Evolutionary conservation across 92 coral and sea anemone species (phyloP), one percentile per base, ranked within the genome.

Genomic region (Hydrozoanthus gracilis): DNA sequence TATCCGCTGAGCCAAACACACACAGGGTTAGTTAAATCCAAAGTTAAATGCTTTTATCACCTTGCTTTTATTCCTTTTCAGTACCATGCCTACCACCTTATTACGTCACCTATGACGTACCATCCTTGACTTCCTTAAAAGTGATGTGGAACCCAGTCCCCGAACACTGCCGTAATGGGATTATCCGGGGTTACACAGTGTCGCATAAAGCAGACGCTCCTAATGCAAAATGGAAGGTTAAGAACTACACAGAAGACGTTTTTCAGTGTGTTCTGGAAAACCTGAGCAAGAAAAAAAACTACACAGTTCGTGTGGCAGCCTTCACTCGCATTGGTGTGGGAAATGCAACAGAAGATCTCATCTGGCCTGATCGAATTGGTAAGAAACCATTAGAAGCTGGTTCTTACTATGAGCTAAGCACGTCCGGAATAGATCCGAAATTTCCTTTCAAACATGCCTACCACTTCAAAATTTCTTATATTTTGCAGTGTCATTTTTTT

Each of bases 271-370:
- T 85, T 58, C 86, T 95, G 56, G 87, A 80, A 16, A 89, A 88
- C 74, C 58, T 95, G 91, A 76, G 90, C 20, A 68, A 58, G 39
- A 79, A 89, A 15, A 80, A 87, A 17, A 95, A 95, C 79, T 91
- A 95, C 82, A 91, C 92, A 14, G 68, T 95, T 9, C 71, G 69
- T 20, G 86, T 95, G 51, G 52, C 89, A 4, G 98, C 98, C 7
- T 95, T 91, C 76, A 95, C 98, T n/a, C 76, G 88, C 47, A 93
- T 55, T 73, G 98, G 98, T 14, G 88, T 82, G 7, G 98, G 98
- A 27, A 91, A 91, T 61, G 62, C 89, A 6, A 73, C 90, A 6
- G 88, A 82, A 54, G 96, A 93, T 49, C 84, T 93, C 5, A 88
- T 90, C 11, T 60, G 84, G 46, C 96, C 94, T 0, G 96, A 91